A percentile compares a stretch with the other conserved stretches of the same genome.
phyloP scores from a whole-genome alignment of 2,888 invertebrate genomes.

The Trypoxylon attenuatum region DNA sequence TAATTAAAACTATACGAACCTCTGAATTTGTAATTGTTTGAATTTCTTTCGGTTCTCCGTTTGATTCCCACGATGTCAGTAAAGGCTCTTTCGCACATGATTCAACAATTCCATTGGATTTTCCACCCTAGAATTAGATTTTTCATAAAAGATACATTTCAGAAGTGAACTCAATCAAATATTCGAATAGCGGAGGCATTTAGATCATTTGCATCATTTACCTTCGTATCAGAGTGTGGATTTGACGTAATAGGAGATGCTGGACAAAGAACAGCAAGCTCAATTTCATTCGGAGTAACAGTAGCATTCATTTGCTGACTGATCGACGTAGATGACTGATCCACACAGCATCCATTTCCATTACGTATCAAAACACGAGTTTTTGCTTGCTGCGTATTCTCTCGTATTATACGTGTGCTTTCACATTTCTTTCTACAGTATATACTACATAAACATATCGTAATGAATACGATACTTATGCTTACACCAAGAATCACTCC shows the following conservation, averaged over 20 bases:
- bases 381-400: conserved; percentile 64
- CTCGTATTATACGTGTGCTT: conserved; percentile 61
- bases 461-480: conserved; percentile 73
- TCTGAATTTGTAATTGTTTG: conserved; percentile 83
- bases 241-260: conserved; percentile 64
- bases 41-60: conserved; percentile 74
- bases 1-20: conserved; percentile 68
- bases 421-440: conserved; percentile 69
- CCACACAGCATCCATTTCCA: conserved; percentile 67
- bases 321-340: conserved; percentile 63
- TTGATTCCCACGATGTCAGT: conserved; percentile 65
- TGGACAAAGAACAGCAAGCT: conserved; percentile 71
- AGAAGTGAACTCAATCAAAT: not conserved
- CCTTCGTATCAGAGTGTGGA: conserved; percentile 78
- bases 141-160: conserved; percentile 1
- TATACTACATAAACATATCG: conserved; percentile 71
- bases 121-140: conserved; percentile 67
- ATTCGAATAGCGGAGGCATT: too few species aligned
- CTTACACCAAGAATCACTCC: conserved; percentile 74
- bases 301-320: conserved; percentile 60
- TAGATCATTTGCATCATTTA: conserved; percentile 50
- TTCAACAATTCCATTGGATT: conserved; percentile 76
- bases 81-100: conserved; percentile 75
- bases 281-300: conserved; percentile 66
- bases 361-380: conserved; percentile 60